These are phyloP conservation scores for Ormia ochracea DNA, from an alignment of 2,888 invertebrate species.

Conservation along the genomic window DNA sequence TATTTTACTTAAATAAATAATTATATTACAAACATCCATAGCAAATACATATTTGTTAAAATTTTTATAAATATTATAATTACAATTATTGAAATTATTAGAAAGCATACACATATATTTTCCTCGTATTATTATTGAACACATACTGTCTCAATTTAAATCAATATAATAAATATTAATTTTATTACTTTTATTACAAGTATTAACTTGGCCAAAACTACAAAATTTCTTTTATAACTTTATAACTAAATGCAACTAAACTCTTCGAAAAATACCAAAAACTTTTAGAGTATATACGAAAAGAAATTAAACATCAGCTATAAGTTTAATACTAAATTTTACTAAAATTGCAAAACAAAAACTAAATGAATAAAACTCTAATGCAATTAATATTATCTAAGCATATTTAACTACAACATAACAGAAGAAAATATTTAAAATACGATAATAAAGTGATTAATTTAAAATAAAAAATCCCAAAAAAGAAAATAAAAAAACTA, in stretches of 20 bases:
- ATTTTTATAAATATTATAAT: no score
- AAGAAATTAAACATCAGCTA: slow-evolving; percentile 13
- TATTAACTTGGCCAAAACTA: slow-evolving; percentile 15
- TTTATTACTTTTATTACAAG: slow-evolving; percentile 16
- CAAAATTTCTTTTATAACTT: slow-evolving; percentile 2
- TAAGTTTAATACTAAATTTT: slow-evolving; percentile 52
- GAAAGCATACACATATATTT: background rate
- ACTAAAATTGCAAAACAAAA: slow-evolving; percentile 29
- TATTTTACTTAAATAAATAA: no score
- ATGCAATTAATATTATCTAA: slow-evolving; percentile 61
- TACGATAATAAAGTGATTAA: slow-evolving; percentile 62
- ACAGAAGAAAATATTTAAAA: slow-evolving; percentile 59
- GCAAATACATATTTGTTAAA: no score
- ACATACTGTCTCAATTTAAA: background rate
- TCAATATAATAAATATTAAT: background rate
- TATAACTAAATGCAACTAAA: slow-evolving; percentile 17
- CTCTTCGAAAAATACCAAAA: slow-evolving; percentile 12
- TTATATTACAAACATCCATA: no score
- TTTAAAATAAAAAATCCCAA: slow-evolving; percentile 55
- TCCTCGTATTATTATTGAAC: background rate
- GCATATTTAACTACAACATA: slow-evolving; percentile 60
- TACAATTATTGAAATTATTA: no score
- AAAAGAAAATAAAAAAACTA: background rate
- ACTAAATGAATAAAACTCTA: slow-evolving; percentile 52
- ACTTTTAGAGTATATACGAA: background rate